A percentile compares a stretch with the other conserved stretches of the same genome.
Conservation (phyloP, 2,888 invertebrate genomes). For the Steinernema scapterisci region DNA sequence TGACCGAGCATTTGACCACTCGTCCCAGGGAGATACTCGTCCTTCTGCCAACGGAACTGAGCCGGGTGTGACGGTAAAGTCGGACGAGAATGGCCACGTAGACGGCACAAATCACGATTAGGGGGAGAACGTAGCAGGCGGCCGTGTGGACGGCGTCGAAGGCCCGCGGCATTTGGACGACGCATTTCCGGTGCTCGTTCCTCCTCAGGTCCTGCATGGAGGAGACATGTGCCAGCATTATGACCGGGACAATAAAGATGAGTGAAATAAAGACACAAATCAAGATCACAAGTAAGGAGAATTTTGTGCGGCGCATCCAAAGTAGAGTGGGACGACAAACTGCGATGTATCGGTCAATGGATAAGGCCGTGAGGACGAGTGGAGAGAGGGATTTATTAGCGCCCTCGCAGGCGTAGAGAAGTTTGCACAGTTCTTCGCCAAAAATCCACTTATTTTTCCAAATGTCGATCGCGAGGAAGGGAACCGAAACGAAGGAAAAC, state of each 20-base stretch:
- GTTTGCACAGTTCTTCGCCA: conserved; percentile 51
- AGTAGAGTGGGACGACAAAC: conserved; percentile 59
- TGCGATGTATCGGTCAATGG: conserved; percentile 59
- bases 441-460: conserved; percentile 56
- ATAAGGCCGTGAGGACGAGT: conserved; percentile 60
- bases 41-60: conserved; percentile 51
- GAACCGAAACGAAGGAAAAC: conserved; percentile 59
- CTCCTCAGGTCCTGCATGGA: conserved; percentile 34
- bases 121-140: conserved; percentile 58
- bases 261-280: conserved; percentile 52
- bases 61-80: conserved; percentile 46
- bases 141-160: conserved; percentile 57
- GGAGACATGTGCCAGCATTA: conserved; percentile 39
- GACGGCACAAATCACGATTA: conserved; percentile 59
- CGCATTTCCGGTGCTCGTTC: conserved; percentile 45
- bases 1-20: conserved; percentile 63
- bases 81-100: conserved; percentile 61
- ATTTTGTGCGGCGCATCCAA: conserved; percentile 62
- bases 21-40: conserved; percentile 60
- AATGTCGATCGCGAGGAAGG: conserved; percentile 61
- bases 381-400: conserved; percentile 64
- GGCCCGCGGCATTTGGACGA: conserved; percentile 42
- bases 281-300: conserved; percentile 52
- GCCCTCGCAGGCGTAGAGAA: conserved; percentile 59
- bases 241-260: conserved; percentile 60